Evolutionary conservation across 1,140 invertebrate species (phyloP).

Genomic region (Centruroides sculpturatus): DNA sequence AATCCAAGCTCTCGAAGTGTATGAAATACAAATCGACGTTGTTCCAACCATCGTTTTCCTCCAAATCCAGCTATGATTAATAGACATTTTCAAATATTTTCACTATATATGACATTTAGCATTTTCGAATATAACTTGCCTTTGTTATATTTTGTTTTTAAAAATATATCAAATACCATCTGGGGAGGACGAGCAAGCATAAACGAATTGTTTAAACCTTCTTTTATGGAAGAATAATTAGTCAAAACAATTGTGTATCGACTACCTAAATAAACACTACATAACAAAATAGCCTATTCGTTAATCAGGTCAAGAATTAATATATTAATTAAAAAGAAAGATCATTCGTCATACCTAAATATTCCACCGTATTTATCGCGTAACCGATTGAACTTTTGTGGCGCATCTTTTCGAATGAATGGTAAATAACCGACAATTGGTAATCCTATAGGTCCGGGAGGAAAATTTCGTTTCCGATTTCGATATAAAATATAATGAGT

Average conservation of each 20-base stretch:
- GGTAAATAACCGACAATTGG: not conserved
- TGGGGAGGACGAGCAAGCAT: not conserved
- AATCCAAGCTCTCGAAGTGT: slow-evolving; percentile 55
- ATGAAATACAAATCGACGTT: slow-evolving; percentile 52
- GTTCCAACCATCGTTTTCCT: slow-evolving; percentile 53
- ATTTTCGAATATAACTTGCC: too few relatives aligned
- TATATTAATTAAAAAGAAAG: too few relatives aligned
- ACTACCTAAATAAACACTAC: not conserved
- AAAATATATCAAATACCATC: too few relatives aligned
- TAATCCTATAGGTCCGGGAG: not conserved
- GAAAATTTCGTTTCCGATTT: not conserved
- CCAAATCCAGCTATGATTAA: slow-evolving; percentile 9
- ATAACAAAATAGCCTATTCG: too few relatives aligned
- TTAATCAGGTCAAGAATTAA: too few relatives aligned
- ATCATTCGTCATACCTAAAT: not conserved
- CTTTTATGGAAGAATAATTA: not conserved
- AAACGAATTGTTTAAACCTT: slow-evolving; percentile 2
- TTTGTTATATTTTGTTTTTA: too few relatives aligned
- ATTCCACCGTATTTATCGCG: slow-evolving; percentile 10
- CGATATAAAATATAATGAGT: not conserved
- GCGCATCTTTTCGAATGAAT: slow-evolving; percentile 9
- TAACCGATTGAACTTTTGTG: slow-evolving; percentile 1
- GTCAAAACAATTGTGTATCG: slow-evolving; percentile 20
- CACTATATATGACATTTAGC: too few relatives aligned
- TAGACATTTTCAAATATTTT: not conserved